Evolutionary conservation across 2,113 vertebrate species (phyloP), one percentile per base, ranked within the genome.

Genomic region (Plectropomus leopardus): DNA sequence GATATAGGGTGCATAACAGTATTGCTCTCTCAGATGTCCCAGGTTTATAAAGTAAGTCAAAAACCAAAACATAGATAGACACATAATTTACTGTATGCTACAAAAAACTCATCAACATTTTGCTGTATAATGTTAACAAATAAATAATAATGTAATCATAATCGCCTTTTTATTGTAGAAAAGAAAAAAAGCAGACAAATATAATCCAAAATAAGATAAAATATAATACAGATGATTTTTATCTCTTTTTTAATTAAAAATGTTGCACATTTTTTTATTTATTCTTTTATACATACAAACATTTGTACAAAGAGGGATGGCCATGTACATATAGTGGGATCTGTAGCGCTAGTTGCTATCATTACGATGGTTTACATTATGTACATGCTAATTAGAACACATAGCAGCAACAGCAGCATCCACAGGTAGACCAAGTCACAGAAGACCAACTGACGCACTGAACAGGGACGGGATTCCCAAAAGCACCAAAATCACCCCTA

Each of bases 111-210:
- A 82, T 53, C 86, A 83, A 90, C 85, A 86, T 90, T 90, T 92
- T 85, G 90, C 72, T 92, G 91, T 91, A 90, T 96, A 90, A 95
- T 95, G 94, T 96, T 96, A 96, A 93, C 93, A 97, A 98, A 98
- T 98, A 99, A 99, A 99, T 98, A 97, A 96, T 96, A 95, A 92
- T 90, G 93, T 96, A 95, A 96, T 89, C 92, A 93, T 92, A 93
- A 88, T 92, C 85, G 85, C 66, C 80, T 93, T 89, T 92, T 91
- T 94, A 92, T 91, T 92, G 91, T 92, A 89, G 82, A 92, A 92
- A 93, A 86, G 61, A 90, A 85, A 32, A 76, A 83, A 70, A 79
- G 87, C 78, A 78, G 86, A 92, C 90, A 95, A 93, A 93, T 94
- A 95, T 85, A 91, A 93, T 91, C 93, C 88, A 94, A 94, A 93